A percentile compares a stretch with the other conserved stretches of the same genome.
Conservation (phyloP, 2,113 vertebrate genomes). For the Panthera uncia region DNA sequence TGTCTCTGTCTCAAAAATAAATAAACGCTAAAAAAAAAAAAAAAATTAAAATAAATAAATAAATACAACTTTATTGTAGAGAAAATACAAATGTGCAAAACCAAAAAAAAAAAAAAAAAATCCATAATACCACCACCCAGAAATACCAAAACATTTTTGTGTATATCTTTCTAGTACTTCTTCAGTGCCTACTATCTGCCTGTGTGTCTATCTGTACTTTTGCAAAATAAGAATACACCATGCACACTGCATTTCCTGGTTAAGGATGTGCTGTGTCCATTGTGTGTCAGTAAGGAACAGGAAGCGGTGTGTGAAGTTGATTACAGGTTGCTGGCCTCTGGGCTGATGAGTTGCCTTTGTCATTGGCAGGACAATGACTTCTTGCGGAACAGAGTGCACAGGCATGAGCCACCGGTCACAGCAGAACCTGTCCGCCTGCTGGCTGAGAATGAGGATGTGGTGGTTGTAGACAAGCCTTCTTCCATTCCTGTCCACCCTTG, state of each 20-base stretch:
- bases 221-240: neutral
- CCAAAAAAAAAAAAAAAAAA: neutral
- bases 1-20: too few relatives aligned
- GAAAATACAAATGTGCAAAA: conserved; percentile 7
- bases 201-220: neutral
- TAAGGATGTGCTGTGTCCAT: neutral
- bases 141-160: neutral
- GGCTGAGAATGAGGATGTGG: conserved; percentile 90
- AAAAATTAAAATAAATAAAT: too few relatives aligned
- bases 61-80: neutral
- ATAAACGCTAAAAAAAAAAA: too few relatives aligned
- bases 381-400: conserved; percentile 94
- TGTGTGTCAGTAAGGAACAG: neutral
- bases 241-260: neutral
- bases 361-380: conserved; percentile 93
- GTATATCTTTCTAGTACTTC: neutral
- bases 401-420: conserved; percentile 96
- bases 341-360: neutral
- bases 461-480: conserved; percentile 96
- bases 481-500: conserved; percentile 98
- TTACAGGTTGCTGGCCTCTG: neutral
- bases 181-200: neutral
- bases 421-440: conserved; percentile 89
- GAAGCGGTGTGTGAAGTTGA: neutral
- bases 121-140: neutral